Conservation (phyloP, 2,888 invertebrate genomes). For the Strigamia maritima region DNA sequence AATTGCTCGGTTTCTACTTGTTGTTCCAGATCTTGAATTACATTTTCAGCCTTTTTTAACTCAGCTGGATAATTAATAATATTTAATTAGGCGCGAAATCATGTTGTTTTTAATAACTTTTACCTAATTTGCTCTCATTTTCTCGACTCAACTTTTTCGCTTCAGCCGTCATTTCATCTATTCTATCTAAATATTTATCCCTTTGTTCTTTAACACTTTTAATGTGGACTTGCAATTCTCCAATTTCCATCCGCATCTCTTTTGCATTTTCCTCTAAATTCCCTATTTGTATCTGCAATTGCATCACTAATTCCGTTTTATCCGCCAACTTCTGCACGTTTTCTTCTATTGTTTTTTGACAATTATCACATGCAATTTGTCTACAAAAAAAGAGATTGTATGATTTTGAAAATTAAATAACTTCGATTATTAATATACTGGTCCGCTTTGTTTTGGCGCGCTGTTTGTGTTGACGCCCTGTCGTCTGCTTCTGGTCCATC, state of each 20-base stretch:
- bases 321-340: background rate
- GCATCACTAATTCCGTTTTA: background rate
- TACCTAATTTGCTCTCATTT: background rate
- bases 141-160: background rate
- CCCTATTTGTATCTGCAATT: background rate
- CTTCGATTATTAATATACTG: background rate
- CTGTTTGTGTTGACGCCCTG: background rate
- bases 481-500: background rate
- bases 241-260: background rate
- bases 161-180: background rate
- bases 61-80: background rate
- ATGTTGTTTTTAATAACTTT: background rate
- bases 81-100: background rate
- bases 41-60: background rate
- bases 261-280: background rate
- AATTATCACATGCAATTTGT: background rate
- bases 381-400: background rate
- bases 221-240: background rate
- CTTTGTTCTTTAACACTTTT: background rate
- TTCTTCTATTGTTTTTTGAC: background rate
- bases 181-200: background rate
- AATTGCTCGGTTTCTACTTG: conserved; percentile 34
- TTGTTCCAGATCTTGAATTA: conserved; percentile 16
- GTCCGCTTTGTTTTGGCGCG: background rate
- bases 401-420: background rate